Evolutionary conservation across 1,140 invertebrate genomes (phyloP).

Genomic region (Zaprionus nigranus): DNA sequence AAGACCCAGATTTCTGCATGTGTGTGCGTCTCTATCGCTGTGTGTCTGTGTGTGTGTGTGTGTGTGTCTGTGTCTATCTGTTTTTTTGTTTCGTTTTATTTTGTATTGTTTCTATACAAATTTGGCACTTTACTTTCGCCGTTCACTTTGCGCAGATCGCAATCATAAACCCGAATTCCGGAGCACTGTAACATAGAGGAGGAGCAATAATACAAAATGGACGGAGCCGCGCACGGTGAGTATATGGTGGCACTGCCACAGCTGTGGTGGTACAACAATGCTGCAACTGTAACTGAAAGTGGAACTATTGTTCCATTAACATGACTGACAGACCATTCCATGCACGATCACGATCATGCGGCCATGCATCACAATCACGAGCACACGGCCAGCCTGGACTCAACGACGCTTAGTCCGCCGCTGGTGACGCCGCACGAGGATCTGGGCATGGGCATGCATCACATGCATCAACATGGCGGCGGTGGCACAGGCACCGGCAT

Average conservation of each 20-base stretch:
- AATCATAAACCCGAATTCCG: constrained; percentile 1
- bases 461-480: constrained; percentile 60
- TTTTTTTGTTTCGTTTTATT: not conserved
- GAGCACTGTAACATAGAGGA: not conserved
- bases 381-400: constrained; percentile 32
- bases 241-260: constrained; percentile 7
- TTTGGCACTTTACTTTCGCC: constrained; percentile 25
- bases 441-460: constrained; percentile 41
- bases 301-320: not conserved
- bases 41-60: not conserved
- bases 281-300: not conserved
- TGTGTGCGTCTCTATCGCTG: too few species aligned
- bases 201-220: constrained; percentile 57
- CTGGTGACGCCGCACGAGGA: constrained; percentile 31
- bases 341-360: constrained; percentile 40
- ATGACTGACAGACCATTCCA: constrained; percentile 61
- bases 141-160: constrained; percentile 13
- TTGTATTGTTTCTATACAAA: constrained; percentile 13
- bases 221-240: constrained; percentile 72
- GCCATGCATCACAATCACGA: constrained; percentile 63
- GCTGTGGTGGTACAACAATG: not conserved
- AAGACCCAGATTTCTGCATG: constrained; percentile 10
- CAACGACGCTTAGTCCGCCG: constrained; percentile 42
- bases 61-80: not conserved
- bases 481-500: constrained; percentile 69